Conservation (phyloP, 2,797 vertebrate species). For the Urocyon cinereoargenteus region DNA sequence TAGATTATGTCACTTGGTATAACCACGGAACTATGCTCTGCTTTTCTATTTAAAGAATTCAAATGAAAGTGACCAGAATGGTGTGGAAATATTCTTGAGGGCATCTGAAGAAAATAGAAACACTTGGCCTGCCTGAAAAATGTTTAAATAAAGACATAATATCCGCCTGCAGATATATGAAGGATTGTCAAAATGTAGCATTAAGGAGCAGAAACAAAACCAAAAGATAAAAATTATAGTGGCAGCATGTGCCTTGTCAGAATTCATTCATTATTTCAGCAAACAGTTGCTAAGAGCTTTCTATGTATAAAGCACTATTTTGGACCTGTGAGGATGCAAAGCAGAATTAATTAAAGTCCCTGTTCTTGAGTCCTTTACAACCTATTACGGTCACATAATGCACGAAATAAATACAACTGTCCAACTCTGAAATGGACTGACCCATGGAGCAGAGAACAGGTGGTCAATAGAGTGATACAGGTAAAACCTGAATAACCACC, state of each 20-base stretch:
- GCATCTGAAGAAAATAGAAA: background rate
- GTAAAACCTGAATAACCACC: background rate
- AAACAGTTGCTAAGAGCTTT: background rate
- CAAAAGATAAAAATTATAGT: background rate
- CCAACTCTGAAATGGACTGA: background rate
- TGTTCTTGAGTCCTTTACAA: background rate
- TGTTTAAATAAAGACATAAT: background rate
- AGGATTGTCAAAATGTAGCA: background rate
- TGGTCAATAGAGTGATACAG: background rate
- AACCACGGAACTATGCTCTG: background rate
- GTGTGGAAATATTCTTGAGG: background rate
- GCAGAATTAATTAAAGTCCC: background rate
- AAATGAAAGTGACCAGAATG: constrained; percentile 23
- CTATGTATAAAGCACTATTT: background rate
- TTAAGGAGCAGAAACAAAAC: background rate
- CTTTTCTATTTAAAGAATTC: constrained; percentile 44
- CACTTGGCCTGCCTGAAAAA: background rate
- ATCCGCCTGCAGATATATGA: background rate
- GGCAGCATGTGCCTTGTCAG: background rate
- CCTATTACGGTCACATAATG: background rate
- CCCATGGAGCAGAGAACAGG: background rate
- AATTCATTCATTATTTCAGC: background rate
- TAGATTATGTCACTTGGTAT: background rate
- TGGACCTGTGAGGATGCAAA: background rate
- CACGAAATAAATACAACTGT: background rate